Conservation (phyloP, 2,797 vertebrate species). For the Clarias platycephalus region DNA sequence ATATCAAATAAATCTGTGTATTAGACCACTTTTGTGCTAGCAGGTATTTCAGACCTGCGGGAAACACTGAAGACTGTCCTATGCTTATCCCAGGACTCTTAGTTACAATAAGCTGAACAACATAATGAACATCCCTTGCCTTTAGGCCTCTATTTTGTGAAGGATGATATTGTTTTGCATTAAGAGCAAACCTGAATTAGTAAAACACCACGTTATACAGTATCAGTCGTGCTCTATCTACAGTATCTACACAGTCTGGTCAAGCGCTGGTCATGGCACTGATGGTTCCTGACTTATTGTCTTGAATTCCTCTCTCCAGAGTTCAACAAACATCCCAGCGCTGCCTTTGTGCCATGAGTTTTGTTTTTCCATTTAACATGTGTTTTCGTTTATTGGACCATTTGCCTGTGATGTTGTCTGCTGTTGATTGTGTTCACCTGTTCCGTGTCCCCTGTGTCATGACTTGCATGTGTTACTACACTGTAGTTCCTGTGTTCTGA, state of each 20-base stretch:
- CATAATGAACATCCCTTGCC: neutral
- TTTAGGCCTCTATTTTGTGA: neutral
- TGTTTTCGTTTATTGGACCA: neutral
- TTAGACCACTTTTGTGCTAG: no score
- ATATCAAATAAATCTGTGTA: no score
- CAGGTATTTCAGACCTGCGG: no score
- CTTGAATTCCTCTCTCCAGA: neutral
- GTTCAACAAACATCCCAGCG: neutral
- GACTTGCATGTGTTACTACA: neutral
- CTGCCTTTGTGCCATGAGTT: neutral
- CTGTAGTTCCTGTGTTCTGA: neutral
- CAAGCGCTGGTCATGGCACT: neutral
- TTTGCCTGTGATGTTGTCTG: neutral
- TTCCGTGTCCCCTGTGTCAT: no score
- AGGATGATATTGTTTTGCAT: neutral
- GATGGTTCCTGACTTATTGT: neutral
- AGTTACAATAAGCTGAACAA: neutral
- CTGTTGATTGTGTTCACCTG: neutral
- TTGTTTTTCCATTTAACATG: conserved; percentile 10
- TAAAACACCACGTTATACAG: neutral
- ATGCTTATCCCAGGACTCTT: neutral
- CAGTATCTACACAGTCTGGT: neutral
- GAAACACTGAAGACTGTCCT: neutral
- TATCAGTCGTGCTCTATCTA: neutral
- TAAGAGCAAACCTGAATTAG: neutral